A percentile compares a stretch with the other conserved stretches of the same genome.
Evolutionary conservation across 1,140 invertebrate genomes (phyloP).

Genomic region (Leptonema lineaticorne): DNA sequence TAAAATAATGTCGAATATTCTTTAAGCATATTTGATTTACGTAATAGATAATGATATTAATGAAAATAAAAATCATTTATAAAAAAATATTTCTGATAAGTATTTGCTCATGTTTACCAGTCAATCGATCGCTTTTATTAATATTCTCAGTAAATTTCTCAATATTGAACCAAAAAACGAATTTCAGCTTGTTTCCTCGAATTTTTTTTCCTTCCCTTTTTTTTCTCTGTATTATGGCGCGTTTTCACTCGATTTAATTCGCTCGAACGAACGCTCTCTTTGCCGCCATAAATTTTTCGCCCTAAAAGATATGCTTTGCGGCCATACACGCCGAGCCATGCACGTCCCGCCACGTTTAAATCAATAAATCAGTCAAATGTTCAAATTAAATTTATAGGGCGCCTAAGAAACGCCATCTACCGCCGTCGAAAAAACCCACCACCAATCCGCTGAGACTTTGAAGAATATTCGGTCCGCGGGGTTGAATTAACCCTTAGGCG

Average conservation of each 20-base stretch:
- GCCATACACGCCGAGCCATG: conserved; percentile 11
- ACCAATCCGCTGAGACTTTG: not conserved
- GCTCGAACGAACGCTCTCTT: not conserved
- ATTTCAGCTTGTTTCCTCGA: too few species aligned
- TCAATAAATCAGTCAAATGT: conserved; percentile 29
- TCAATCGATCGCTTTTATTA: too few species aligned
- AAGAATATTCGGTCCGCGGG: not conserved
- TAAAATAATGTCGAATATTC: too few species aligned
- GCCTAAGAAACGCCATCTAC: not conserved
- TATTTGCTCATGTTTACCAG: too few species aligned
- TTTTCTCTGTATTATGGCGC: too few species aligned
- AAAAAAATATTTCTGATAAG: too few species aligned
- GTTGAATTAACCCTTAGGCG: not conserved
- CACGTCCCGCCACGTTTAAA: conserved; percentile 18
- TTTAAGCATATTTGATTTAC: too few species aligned
- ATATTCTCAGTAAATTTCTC: too few species aligned
- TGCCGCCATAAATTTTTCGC: conserved; percentile 6
- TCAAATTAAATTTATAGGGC: conserved; percentile 28
- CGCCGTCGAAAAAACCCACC: not conserved
- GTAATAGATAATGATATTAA: too few species aligned
- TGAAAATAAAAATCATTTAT: too few species aligned
- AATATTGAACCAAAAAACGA: too few species aligned
- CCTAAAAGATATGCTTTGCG: conserved; percentile 4
- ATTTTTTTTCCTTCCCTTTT: too few species aligned
- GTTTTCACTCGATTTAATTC: conserved; percentile 14